A percentile compares a stretch with the other conserved stretches of the same genome.
phyloP scores from a whole-genome alignment of 1,140 invertebrate species.

The Gryon sp. region DNA sequence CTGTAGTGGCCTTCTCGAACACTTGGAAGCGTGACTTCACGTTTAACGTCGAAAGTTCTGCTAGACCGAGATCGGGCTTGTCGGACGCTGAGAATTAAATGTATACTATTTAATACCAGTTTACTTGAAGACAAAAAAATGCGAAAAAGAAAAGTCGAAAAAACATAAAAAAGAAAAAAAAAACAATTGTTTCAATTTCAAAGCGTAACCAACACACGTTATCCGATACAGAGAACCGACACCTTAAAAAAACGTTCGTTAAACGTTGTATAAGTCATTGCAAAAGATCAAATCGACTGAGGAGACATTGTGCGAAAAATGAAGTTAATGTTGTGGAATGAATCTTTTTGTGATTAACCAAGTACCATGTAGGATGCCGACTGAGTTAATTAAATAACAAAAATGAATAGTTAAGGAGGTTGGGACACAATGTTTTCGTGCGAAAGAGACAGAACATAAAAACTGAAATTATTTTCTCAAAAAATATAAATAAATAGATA shows the following conservation, averaged over 20 bases:
- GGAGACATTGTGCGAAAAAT: too few relatives aligned
- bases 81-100: conserved; percentile 85
- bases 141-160: conserved; percentile 43
- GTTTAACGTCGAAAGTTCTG: conserved; percentile 89
- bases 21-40: conserved; percentile 92
- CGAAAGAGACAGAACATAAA: too few relatives aligned
- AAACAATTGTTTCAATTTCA: conserved; percentile 55
- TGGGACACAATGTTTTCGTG: too few relatives aligned
- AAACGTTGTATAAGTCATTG: conserved; percentile 11
- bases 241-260: conserved; percentile 31
- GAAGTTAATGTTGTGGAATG: too few relatives aligned
- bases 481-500: too few relatives aligned
- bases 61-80: conserved; percentile 92
- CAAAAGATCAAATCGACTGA: background rate
- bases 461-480: too few relatives aligned
- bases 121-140: background rate
- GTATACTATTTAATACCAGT: conserved; percentile 55
- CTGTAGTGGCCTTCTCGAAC: conserved; percentile 84
- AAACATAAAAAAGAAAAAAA: conserved; percentile 12
- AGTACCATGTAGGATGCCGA: too few relatives aligned
- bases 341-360: too few relatives aligned
- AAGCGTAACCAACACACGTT: conserved; percentile 35
- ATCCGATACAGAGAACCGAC: conserved; percentile 29
- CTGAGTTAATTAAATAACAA: too few relatives aligned
- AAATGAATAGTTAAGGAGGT: too few relatives aligned